phyloP scores from a whole-genome alignment of 2,797 vertebrate genomes.

The Labroides dimidiatus region DNA sequence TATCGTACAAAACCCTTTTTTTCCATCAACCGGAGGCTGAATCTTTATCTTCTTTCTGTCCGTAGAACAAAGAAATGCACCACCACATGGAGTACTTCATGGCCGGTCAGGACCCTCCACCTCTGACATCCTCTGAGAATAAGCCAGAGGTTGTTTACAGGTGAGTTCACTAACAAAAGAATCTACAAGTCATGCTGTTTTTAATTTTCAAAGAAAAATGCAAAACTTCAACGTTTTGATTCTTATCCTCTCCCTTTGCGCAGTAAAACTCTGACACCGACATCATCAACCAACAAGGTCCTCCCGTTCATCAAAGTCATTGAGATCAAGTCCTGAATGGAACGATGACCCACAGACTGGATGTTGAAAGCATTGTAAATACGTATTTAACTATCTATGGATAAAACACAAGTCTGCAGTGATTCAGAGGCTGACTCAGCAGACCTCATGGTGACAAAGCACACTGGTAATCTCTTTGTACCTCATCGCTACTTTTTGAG shows the following conservation, averaged over 20 bases:
- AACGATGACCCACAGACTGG: constrained; percentile 2
- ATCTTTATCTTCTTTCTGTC: constrained; percentile 9
- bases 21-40: not conserved
- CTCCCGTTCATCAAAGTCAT: constrained; percentile 93
- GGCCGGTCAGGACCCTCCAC: constrained; percentile 60
- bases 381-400: constrained; percentile 39
- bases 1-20: too few species aligned
- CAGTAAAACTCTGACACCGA: constrained; percentile 85
- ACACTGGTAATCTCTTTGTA: constrained; percentile 35
- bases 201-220: not conserved
- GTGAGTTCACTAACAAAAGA: constrained; percentile 78
- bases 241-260: constrained; percentile 4
- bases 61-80: constrained; percentile 92
- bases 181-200: not conserved
- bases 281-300: constrained; percentile 79
- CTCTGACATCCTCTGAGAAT: constrained; percentile 49
- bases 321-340: constrained; percentile 85
- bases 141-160: constrained; percentile 85
- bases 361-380: constrained; percentile 50
- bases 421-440: constrained; percentile 12
- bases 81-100: constrained; percentile 90
- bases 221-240: not conserved
- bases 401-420: constrained; percentile 20
- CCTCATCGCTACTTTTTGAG: constrained; percentile 22
- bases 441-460: constrained; percentile 41